Evolutionary conservation across 2,113 vertebrate genomes (phyloP).

Genomic region (Capreolus pygargus): DNA sequence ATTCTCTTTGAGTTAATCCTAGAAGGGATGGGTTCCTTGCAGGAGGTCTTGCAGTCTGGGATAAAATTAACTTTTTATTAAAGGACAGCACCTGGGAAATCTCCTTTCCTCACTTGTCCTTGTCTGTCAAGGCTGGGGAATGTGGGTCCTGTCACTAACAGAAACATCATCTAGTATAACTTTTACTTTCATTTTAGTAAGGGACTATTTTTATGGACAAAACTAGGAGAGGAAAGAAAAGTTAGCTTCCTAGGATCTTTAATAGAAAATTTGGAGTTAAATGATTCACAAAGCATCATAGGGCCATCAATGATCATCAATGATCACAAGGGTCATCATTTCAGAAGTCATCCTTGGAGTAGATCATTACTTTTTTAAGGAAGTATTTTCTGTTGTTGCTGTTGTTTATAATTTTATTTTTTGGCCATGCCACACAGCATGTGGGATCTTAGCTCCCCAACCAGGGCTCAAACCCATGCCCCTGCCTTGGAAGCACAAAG

Average conservation of each 20-base stretch:
- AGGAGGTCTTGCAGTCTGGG: not conserved
- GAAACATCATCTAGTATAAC: not conserved
- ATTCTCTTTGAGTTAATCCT: conserved; percentile 48
- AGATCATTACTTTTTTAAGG: not conserved
- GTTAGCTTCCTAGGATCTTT: not conserved
- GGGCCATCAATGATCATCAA: not conserved
- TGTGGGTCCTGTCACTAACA: not conserved
- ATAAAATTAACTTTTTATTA: conserved; percentile 37
- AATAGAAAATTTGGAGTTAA: not conserved
- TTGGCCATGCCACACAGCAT: not conserved
- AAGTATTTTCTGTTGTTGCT: not conserved
- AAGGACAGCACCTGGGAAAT: not conserved
- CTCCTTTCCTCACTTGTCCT: not conserved
- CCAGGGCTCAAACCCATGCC: not conserved
- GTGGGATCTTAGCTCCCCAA: not conserved
- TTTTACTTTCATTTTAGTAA: not conserved
- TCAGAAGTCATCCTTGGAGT: not conserved
- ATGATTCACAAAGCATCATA: not conserved
- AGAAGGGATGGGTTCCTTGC: conserved; percentile 19
- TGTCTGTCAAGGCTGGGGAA: not conserved
- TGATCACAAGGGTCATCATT: not conserved
- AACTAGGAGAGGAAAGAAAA: not conserved
- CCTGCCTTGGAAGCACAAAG: not conserved
- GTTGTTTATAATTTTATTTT: not conserved
- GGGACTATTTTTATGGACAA: not conserved